Base-by-base conservation (phyloP, 1,140 invertebrate genomes). In the Babylonia areolata region DNA sequence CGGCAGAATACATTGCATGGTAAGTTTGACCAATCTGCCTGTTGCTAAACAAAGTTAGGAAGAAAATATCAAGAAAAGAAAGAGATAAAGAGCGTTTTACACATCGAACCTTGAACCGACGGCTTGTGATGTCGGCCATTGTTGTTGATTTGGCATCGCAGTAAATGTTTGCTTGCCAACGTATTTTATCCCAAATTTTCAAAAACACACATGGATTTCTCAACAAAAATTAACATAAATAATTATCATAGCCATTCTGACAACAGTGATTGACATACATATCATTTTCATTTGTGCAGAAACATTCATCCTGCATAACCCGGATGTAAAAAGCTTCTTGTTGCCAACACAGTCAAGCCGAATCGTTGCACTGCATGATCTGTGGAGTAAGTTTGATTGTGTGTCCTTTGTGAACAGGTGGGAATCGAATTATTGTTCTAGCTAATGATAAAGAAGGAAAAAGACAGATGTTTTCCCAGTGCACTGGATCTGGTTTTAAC, bases 311-410 rank as follows among this genome's bases (percentile, higher is more conserved):
- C 40, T 23, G 12, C 17, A 20, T 80, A 40, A 80, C 78, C 78
- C 78, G 78, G 78, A 80, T 80, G 78, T 80, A 40, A 54, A 80
- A 80, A 80, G 78, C 78, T 51, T 54, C 78, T 80, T 80, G 78
- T 80, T 80, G 78, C 46, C 46, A 77, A 77, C 75, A 77, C 75
- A 77, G 20, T 77, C 15, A 40, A 40, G 3, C 15, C 6, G 58
- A 28, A 23, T 12, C 1, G 58, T 64, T 64, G 58, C 58, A 23
- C 58, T 20, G 20, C 0, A 9, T 17, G 0, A 51, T 9, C 46
- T 51, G 46, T 51, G n/a, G n/a, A n/a, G n/a, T n/a, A n/a, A n/a
- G n/a, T n/a, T n/a, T n/a, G n/a, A n/a, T n/a, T n/a, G n/a, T n/a
- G n/a, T n/a, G n/a, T n/a, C n/a, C n/a, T n/a, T n/a, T n/a, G n/a